Evolutionary conservation across 2,888 invertebrate genomes (phyloP).

Genomic region (Chaitophorus viminalis): DNA sequence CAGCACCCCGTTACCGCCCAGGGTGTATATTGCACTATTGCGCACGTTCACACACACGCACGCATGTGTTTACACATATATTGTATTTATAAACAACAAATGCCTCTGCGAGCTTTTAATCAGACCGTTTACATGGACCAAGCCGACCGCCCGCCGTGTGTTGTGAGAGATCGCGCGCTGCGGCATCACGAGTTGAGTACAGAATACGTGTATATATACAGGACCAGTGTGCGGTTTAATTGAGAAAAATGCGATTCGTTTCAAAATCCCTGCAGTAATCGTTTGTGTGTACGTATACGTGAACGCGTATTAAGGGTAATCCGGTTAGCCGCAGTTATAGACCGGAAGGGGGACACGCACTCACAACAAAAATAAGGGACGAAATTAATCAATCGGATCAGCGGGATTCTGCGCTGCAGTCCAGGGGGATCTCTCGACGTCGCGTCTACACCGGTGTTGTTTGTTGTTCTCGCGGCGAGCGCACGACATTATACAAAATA

Average conservation of each 20-base stretch:
- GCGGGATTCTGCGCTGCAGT: constrained; percentile 28
- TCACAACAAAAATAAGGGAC: constrained; percentile 45
- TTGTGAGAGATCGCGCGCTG: constrained; percentile 33
- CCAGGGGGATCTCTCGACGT: background rate
- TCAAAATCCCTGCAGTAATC: constrained; percentile 26
- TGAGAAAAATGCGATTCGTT: constrained; percentile 56
- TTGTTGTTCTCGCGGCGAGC: background rate
- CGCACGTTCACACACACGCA: background rate
- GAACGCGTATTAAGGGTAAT: constrained; percentile 32
- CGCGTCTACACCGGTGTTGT: background rate
- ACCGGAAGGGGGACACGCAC: constrained; percentile 2
- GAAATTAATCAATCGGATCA: constrained; percentile 62
- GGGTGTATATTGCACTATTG: background rate
- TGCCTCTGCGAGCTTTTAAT: constrained; percentile 48
- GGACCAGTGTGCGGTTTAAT: constrained; percentile 28
- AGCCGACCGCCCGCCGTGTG: constrained; percentile 50
- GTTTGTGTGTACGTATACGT: background rate
- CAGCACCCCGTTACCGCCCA: constrained; percentile 14
- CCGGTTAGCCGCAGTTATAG: constrained; percentile 54
- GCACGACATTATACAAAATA: too few relatives aligned
- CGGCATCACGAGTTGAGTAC: background rate
- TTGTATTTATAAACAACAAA: background rate
- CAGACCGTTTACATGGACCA: constrained; percentile 50
- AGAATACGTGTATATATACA: background rate
- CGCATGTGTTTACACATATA: background rate